These are phyloP conservation scores for Leptinotarsa peninsularis DNA, from an alignment of 2,888 invertebrate species.

Conservation along the genomic window DNA sequence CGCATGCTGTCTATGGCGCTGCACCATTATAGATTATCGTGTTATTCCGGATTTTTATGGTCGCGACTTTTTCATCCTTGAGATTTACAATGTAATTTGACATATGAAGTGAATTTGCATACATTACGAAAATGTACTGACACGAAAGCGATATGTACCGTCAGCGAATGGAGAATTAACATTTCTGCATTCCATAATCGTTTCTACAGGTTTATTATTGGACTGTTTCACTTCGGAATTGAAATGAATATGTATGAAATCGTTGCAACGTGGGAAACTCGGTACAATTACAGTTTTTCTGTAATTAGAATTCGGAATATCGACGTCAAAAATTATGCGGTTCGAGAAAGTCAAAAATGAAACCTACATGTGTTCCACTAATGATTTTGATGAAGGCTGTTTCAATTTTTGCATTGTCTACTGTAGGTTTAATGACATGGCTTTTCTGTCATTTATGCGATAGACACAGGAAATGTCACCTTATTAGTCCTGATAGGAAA, in stretches of 20 bases:
- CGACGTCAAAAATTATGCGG: neutral
- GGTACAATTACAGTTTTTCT: neutral
- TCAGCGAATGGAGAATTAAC: conserved; percentile 10
- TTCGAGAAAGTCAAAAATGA: neutral
- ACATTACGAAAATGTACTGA: conserved; percentile 19
- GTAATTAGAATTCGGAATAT: neutral
- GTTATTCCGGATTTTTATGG: conserved; percentile 28
- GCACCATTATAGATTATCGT: conserved; percentile 24
- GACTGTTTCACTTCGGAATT: conserved; percentile 3
- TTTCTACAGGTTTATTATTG: conserved; percentile 21
- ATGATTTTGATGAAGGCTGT: neutral
- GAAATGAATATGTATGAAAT: conserved; percentile 7
- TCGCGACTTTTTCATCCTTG: conserved; percentile 15
- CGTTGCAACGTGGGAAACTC: conserved; percentile 9
- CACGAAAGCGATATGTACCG: conserved; percentile 20
- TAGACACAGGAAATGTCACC: too few relatives aligned
- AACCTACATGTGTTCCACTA: neutral
- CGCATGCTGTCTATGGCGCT: conserved; percentile 27
- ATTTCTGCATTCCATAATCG: conserved; percentile 22
- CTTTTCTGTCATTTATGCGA: too few relatives aligned
- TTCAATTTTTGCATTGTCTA: too few relatives aligned
- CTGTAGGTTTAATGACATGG: too few relatives aligned
- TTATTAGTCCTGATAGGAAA: too few relatives aligned
- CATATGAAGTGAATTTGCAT: conserved; percentile 22
- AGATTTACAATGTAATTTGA: conserved; percentile 22